phyloP scores from a whole-genome alignment of 2,113 vertebrate species.

The Rhizomys pruinosus region DNA sequence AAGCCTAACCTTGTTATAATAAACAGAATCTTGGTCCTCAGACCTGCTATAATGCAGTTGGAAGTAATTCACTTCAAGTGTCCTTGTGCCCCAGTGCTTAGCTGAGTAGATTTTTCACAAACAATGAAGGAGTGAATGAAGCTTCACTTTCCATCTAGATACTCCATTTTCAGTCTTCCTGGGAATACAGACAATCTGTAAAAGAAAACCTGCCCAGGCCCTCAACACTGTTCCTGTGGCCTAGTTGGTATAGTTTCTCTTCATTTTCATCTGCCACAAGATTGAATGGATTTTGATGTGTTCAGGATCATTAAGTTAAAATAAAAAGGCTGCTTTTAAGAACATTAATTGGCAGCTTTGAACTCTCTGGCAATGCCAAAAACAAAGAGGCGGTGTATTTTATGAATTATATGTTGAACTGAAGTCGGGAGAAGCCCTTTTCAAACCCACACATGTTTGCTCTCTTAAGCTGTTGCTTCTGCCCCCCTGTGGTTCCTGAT shows the following conservation, averaged over 20 bases:
- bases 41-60: neutral
- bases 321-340: slow-evolving; percentile 50
- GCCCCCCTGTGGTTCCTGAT: neutral
- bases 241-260: neutral
- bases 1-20: neutral
- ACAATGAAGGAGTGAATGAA: neutral
- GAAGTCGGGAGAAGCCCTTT: slow-evolving; percentile 29
- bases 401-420: slow-evolving; percentile 21
- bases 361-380: slow-evolving; percentile 8
- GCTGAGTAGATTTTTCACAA: neutral
- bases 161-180: neutral
- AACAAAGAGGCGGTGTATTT: slow-evolving; percentile 21
- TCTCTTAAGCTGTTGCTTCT: slow-evolving; percentile 4
- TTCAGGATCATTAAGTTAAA: slow-evolving; percentile 57
- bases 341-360: slow-evolving; percentile 47
- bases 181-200: neutral
- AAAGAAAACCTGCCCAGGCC: neutral
- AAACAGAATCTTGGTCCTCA: neutral
- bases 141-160: neutral
- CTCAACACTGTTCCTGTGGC: neutral
- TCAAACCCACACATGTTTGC: slow-evolving; percentile 44
- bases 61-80: neutral
- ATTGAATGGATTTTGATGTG: slow-evolving; percentile 12
- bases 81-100: neutral
- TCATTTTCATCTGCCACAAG: slow-evolving; percentile 46